Evolutionary conservation across 2,113 vertebrate genomes (phyloP).

Genomic region (Antigone vipio): DNA sequence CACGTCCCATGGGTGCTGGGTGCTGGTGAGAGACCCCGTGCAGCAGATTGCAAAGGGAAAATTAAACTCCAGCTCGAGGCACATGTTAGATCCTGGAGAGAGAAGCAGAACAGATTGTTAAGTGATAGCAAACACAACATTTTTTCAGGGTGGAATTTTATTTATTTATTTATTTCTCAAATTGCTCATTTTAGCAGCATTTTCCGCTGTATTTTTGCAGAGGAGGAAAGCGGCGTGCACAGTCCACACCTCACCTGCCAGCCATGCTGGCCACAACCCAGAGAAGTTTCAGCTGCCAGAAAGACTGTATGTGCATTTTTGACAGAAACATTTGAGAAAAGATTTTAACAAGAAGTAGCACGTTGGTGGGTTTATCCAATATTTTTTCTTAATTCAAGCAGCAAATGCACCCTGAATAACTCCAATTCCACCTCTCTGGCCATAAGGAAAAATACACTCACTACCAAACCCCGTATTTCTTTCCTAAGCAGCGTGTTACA

Average conservation of each 20-base stretch:
- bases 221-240: neutral
- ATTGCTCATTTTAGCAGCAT: neutral
- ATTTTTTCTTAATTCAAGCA: neutral
- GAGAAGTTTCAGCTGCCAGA: neutral
- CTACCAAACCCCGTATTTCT: too few relatives aligned
- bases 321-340: neutral
- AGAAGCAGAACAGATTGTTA: neutral
- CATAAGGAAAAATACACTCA: too few relatives aligned
- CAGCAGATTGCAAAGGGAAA: neutral
- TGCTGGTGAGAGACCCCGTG: neutral
- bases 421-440: neutral
- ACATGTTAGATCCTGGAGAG: neutral
- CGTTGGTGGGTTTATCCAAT: neutral
- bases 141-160: neutral
- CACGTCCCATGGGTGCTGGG: too few relatives aligned
- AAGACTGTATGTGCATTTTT: neutral
- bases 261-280: neutral
- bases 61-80: neutral
- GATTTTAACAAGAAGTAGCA: neutral
- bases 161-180: too few relatives aligned
- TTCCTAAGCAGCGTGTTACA: neutral
- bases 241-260: accelerated
- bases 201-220: neutral
- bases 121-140: accelerated
- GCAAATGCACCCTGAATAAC: too few relatives aligned